phyloP scores from a whole-genome alignment of 2,113 vertebrate genomes.

The Rutilus rutilus region DNA sequence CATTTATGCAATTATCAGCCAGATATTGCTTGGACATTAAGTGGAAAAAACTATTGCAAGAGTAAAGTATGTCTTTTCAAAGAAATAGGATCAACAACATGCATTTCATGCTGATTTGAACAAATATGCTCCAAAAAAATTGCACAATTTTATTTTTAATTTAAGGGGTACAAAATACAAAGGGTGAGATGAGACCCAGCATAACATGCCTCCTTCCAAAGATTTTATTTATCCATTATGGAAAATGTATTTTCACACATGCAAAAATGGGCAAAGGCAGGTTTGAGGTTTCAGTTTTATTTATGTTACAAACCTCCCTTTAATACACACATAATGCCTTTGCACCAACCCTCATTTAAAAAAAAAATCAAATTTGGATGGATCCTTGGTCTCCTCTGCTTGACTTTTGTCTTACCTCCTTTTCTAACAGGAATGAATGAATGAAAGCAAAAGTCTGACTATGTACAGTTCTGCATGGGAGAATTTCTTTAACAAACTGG shows the following conservation, averaged over 20 bases:
- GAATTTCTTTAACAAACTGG: not conserved
- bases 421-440: not conserved
- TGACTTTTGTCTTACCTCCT: too few relatives aligned
- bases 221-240: constrained; percentile 43
- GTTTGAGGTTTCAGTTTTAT: constrained; percentile 36
- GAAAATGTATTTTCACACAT: constrained; percentile 57
- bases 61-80: too few relatives aligned
- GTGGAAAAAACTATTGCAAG: too few relatives aligned
- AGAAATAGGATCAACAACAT: too few relatives aligned
- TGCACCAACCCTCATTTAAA: not conserved
- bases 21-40: too few relatives aligned
- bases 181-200: constrained; percentile 62
- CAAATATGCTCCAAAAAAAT: not conserved
- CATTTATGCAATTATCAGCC: too few relatives aligned
- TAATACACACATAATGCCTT: constrained; percentile 25
- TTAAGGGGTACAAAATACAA: constrained; percentile 11
- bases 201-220: constrained; percentile 56
- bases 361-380: not conserved
- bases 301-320: constrained; percentile 33
- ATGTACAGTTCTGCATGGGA: not conserved
- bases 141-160: not conserved
- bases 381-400: not conserved
- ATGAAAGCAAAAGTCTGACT: constrained; percentile 6
- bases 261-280: constrained; percentile 51
- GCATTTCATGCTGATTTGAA: not conserved